Conservation (phyloP, 2,113 vertebrate species). For the Cricetomys ansorgei region DNA sequence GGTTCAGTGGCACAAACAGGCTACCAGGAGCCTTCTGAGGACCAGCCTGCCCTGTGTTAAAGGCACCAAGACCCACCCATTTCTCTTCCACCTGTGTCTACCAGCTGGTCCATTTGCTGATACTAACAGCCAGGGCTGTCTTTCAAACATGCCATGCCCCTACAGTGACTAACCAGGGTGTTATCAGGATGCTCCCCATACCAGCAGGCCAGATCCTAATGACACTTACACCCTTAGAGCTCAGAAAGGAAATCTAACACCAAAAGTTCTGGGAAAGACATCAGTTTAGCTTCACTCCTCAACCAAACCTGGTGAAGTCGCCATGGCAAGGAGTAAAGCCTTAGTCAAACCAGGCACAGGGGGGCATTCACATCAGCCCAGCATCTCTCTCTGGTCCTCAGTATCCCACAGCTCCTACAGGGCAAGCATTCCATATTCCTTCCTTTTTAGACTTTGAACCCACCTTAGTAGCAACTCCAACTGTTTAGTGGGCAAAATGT, state of each 20-base stretch:
- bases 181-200: not conserved
- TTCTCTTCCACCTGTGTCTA: not conserved
- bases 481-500: accelerated
- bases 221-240: accelerated
- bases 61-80: not conserved
- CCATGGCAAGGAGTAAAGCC: not conserved
- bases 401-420: not conserved
- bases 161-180: not conserved
- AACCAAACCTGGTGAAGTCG: not conserved
- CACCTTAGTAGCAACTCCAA: not conserved
- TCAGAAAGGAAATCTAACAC: not conserved
- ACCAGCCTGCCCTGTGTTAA: not conserved
- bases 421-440: not conserved
- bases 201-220: too few relatives aligned
- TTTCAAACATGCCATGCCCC: not conserved
- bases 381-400: not conserved
- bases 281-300: too few relatives aligned
- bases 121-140: not conserved
- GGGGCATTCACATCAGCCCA: not conserved
- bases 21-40: not conserved
- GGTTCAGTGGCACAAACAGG: too few relatives aligned
- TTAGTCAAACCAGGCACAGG: not conserved
- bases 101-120: not conserved
- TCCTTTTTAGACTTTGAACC: not conserved
- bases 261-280: not conserved